A percentile compares a stretch with the other conserved stretches of the same genome.
phyloP scores from a whole-genome alignment of 2,113 vertebrate species.

The Epinephelus cyanopodus region DNA sequence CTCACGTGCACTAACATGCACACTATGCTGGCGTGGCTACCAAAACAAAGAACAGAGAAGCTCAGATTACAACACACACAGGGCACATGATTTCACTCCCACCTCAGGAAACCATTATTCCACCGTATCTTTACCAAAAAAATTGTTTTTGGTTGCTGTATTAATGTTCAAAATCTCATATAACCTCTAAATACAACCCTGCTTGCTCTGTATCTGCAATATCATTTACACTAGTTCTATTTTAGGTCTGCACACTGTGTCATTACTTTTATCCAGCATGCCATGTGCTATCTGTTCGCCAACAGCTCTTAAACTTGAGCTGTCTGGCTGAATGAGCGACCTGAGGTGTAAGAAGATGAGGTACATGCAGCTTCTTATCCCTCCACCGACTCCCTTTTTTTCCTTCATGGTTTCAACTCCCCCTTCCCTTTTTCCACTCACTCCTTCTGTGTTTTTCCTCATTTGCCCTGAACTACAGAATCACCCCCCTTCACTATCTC shows the following conservation, averaged over 20 bases:
- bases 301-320: constrained; percentile 26
- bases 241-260: constrained; percentile 4
- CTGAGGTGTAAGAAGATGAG: constrained; percentile 38
- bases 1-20: too few species aligned
- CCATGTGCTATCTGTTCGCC: constrained; percentile 17
- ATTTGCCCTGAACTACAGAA: constrained; percentile 36
- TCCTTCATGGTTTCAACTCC: constrained; percentile 11
- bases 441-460: constrained; percentile 29
- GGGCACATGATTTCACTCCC: too few species aligned
- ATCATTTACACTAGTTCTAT: not conserved
- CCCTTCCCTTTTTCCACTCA: constrained; percentile 46
- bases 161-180: too few species aligned
- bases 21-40: too few species aligned
- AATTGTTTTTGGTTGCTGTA: too few species aligned
- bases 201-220: not conserved
- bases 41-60: too few species aligned
- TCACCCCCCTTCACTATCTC: constrained; percentile 15
- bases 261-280: not conserved
- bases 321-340: constrained; percentile 15
- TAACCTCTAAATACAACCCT: not conserved
- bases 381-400: not conserved
- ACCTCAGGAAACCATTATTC: too few species aligned
- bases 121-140: too few species aligned
- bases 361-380: constrained; percentile 30
- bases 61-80: too few species aligned